A percentile compares a stretch with the other conserved stretches of the same genome.
Evolutionary conservation across 2,888 invertebrate species (phyloP).

Genomic region (Ceramica pisi): DNA sequence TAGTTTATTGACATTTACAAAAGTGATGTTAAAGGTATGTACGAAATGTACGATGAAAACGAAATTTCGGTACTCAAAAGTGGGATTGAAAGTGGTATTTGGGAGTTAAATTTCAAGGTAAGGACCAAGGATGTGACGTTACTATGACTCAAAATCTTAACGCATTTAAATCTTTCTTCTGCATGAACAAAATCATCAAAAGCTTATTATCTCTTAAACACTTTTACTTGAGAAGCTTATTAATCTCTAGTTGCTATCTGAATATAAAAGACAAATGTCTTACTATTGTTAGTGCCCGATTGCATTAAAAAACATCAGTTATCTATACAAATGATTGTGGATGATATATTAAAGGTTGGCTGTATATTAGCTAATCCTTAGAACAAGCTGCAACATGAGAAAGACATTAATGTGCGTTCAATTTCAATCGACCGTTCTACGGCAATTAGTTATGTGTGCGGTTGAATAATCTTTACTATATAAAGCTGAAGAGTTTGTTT

Average conservation of each 20-base stretch:
- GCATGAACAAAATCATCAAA: too few relatives aligned
- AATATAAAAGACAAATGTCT: slow-evolving; percentile 2
- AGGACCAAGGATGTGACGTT: too few relatives aligned
- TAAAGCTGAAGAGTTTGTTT: too few relatives aligned
- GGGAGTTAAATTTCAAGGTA: too few relatives aligned
- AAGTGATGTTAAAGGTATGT: background rate
- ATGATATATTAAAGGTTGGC: slow-evolving; percentile 18
- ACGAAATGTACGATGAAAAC: too few relatives aligned
- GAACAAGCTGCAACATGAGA: slow-evolving; percentile 17
- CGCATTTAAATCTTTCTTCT: too few relatives aligned
- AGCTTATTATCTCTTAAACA: background rate
- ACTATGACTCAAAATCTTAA: too few relatives aligned
- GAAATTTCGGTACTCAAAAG: too few relatives aligned
- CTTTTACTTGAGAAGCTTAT: background rate
- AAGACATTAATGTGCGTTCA: slow-evolving; percentile 4
- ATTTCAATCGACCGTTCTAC: slow-evolving; percentile 21
- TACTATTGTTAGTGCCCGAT: background rate
- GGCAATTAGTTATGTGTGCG: slow-evolving; percentile 14
- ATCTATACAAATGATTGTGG: slow-evolving; percentile 10
- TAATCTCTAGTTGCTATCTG: background rate
- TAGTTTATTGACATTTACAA: slow-evolving; percentile 10
- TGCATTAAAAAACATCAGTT: slow-evolving; percentile 7
- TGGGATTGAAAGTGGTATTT: too few relatives aligned
- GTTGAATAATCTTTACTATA: too few relatives aligned
- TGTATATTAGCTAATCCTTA: slow-evolving; percentile 18